These are phyloP conservation scores for Aphelenchoides bicaudatus DNA, from an alignment of 2,888 invertebrate genomes.

Conservation along the genomic window DNA sequence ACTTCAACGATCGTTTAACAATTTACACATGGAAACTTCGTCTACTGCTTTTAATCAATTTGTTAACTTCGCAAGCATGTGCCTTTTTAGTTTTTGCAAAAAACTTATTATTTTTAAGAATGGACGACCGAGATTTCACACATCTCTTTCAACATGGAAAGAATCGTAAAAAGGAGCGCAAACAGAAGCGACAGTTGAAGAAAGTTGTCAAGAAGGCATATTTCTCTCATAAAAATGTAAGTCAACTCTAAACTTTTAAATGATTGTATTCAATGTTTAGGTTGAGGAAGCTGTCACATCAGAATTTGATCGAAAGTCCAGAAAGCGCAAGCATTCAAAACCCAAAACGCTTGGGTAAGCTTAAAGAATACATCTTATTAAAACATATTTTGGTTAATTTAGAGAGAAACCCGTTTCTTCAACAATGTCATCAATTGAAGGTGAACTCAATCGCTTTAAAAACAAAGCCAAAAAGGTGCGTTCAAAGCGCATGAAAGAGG, in stretches of 20 bases:
- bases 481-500: constrained; percentile 17
- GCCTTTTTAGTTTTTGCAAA: too few species aligned
- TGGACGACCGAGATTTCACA: constrained; percentile 15
- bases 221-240: constrained; percentile 22
- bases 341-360: too few species aligned
- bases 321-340: constrained; percentile 21
- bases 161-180: constrained; percentile 20
- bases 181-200: constrained; percentile 19
- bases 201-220: constrained; percentile 19
- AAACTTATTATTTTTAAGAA: too few species aligned
- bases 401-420: too few species aligned
- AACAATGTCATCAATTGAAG: too few species aligned
- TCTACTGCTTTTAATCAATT: too few species aligned
- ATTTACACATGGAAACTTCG: too few species aligned
- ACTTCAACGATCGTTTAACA: too few species aligned
- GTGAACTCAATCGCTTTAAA: constrained; percentile 10
- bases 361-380: too few species aligned
- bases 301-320: constrained; percentile 13
- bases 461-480: constrained; percentile 17
- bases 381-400: too few species aligned
- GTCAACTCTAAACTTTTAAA: neutral
- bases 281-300: constrained; percentile 23
- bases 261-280: constrained; percentile 1
- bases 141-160: neutral
- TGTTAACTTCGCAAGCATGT: too few species aligned